Percentiles rank a stretch among this genome's conserved stretches.
These are phyloP conservation scores for Drosophila lacicola DNA, from an alignment of 2,888 invertebrate species.

Conservation along the genomic window DNA sequence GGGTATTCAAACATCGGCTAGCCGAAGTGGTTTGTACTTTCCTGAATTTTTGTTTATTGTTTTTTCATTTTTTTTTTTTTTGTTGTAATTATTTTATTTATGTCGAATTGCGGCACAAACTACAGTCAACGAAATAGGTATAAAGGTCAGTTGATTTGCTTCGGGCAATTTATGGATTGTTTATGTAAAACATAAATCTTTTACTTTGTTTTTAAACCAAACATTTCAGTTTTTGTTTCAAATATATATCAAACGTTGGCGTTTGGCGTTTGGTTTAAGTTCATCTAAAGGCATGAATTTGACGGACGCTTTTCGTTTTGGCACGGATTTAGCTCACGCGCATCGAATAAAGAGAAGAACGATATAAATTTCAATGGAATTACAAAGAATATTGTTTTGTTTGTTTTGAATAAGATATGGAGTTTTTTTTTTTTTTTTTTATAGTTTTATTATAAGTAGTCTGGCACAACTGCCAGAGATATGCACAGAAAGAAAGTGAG, in stretches of 20 bases:
- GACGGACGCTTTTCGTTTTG: conserved; percentile 85
- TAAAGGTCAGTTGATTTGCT: conserved; percentile 79
- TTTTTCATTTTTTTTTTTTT: conserved; percentile 13
- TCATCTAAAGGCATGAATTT: conserved; percentile 84
- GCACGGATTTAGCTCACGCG: conserved; percentile 79
- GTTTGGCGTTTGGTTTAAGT: conserved; percentile 77
- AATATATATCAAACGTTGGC: conserved; percentile 19
- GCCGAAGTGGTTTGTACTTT: conserved; percentile 12
- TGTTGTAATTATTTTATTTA: conserved; percentile 6
- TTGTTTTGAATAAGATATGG: conserved; percentile 13
- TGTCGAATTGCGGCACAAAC: conserved; percentile 81
- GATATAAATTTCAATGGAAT: conserved; percentile 36
- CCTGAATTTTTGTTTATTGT: background rate
- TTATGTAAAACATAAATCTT: conserved; percentile 29
- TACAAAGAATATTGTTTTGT: conserved; percentile 38
- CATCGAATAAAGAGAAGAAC: conserved; percentile 46
- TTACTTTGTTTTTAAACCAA: conserved; percentile 44
- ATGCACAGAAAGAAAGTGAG: conserved; percentile 10
- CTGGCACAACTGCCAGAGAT: conserved; percentile 27
- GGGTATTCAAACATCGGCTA: conserved; percentile 16
- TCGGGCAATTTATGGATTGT: conserved; percentile 28
- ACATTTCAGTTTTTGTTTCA: conserved; percentile 36
- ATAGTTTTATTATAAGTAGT: conserved; percentile 12
- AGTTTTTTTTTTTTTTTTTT: conserved; percentile 1
- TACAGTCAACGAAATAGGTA: conserved; percentile 84